Evolutionary conservation across 2,113 vertebrate genomes (phyloP).

Genomic region (Varanus salvator): DNA sequence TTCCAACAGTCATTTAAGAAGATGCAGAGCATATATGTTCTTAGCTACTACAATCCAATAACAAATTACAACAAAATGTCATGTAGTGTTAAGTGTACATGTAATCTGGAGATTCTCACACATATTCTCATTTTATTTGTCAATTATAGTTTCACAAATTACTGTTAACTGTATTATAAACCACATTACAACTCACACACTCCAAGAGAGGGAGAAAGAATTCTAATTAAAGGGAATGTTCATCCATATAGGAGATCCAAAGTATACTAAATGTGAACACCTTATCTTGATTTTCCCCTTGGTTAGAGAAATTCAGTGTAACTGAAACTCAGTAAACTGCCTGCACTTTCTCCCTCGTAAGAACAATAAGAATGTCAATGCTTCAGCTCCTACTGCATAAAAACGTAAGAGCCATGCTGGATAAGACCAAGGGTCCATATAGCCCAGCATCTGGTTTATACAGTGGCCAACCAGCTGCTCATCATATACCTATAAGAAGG

Average conservation of each 20-base stretch:
- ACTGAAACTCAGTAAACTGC: neutral
- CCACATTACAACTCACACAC: rapidly evolving
- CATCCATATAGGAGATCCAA: neutral
- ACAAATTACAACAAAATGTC: too few species aligned
- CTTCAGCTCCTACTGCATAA: neutral
- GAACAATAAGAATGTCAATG: neutral
- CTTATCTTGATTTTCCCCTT: neutral
- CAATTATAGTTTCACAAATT: neutral
- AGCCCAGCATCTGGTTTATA: too few species aligned
- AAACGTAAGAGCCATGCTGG: too few species aligned
- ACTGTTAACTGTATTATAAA: neutral
- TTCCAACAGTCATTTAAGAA: neutral
- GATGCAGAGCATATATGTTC: neutral
- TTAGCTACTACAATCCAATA: neutral
- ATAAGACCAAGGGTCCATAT: too few species aligned
- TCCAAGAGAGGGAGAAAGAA: neutral
- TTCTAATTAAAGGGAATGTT: neutral
- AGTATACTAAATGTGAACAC: neutral
- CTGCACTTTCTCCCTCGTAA: neutral
- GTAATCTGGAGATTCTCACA: constrained; percentile 11
- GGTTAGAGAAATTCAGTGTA: neutral
- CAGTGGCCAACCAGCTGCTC: too few species aligned
- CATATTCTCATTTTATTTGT: neutral
- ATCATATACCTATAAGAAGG: too few species aligned
- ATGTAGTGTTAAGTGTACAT: neutral